Conservation (phyloP, 2,888 invertebrate genomes). For the Keiferia lycopersicella region DNA sequence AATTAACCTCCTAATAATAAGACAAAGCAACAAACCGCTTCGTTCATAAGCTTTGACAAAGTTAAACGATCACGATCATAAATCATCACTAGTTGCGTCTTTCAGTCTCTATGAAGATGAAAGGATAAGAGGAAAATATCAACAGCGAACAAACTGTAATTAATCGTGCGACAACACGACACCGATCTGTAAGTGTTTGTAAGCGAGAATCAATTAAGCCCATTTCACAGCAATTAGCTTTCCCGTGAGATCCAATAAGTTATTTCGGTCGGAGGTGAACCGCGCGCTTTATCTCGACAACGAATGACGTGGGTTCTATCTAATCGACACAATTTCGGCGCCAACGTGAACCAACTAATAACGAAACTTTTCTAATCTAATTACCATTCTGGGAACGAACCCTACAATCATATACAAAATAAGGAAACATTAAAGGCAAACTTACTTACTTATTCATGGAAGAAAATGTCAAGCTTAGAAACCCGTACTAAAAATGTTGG, state of each 20-base stretch:
- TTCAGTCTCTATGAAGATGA: conserved; percentile 7
- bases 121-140: conserved; percentile 14
- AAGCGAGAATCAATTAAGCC: conserved; percentile 27
- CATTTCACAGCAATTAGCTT: conserved; percentile 31
- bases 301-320: conserved; percentile 2
- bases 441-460: conserved; percentile 3
- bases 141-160: conserved; percentile 1
- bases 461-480: conserved; percentile 11
- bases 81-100: conserved; percentile 18
- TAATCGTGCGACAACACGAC: conserved; percentile 19
- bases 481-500: conserved; percentile 23
- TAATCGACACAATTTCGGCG: conserved; percentile 4
- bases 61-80: conserved; percentile 22
- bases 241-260: conserved; percentile 28
- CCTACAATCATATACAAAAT: conserved; percentile 5
- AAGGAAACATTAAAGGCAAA: not conserved
- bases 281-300: conserved; percentile 17
- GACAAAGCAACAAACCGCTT: conserved; percentile 22
- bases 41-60: conserved; percentile 21
- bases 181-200: conserved; percentile 12
- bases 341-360: conserved; percentile 1
- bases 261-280: conserved; percentile 25
- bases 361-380: not conserved
- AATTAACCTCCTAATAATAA: conserved; percentile 37
- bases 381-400: not conserved